Evolutionary conservation across 2,113 vertebrate genomes (phyloP), one percentile per base, ranked within the genome.

Genomic region (Eclectus roratus): DNA sequence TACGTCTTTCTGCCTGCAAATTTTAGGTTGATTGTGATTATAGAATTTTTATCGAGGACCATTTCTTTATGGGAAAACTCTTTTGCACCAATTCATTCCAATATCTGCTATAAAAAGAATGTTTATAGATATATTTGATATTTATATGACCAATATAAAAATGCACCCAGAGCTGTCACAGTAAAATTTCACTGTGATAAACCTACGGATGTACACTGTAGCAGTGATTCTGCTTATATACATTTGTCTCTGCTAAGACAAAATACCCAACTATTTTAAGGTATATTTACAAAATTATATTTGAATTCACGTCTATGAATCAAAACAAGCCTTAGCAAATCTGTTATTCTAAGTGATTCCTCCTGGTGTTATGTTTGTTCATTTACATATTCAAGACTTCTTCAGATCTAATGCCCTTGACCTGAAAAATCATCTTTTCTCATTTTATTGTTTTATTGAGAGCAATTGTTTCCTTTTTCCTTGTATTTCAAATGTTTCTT

Each of bases 131-230:
- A 14, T 24, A 49, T 41, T 78, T 73, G 9, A 4, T 13, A 49
- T 66, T 65, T 81, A 17, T 24, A n/a, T 49, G 47, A 56, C 11
- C 0, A 27, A 39, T 49, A 68, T 9, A 37, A 37, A 37, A 66
- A 47, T 31, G 1, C 31, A 52, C 18, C 3, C 12, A 50, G 44
- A 73, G 6, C 7, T 73, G 6, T 72, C 25, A 39, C 8, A 7
- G 27, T 28, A 89, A 89, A 78, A 35, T 52, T 84, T 61, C 2
- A 17, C 7, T 28, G 12, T 28, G 28, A 69, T 4, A 61, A 89
- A 46, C 17, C 2, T 19, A 7, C 0, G 2, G 13, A 56, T 47
- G 20, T 33, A 29, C 8, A 21, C 4, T 28, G 5, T 29, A 72
- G 23, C 35, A 65, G 27, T 53, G 21, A 50, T 72, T 86, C 28